phyloP scores from a whole-genome alignment of 2,113 vertebrate genomes.

The Aspidoscelis tigris region DNA sequence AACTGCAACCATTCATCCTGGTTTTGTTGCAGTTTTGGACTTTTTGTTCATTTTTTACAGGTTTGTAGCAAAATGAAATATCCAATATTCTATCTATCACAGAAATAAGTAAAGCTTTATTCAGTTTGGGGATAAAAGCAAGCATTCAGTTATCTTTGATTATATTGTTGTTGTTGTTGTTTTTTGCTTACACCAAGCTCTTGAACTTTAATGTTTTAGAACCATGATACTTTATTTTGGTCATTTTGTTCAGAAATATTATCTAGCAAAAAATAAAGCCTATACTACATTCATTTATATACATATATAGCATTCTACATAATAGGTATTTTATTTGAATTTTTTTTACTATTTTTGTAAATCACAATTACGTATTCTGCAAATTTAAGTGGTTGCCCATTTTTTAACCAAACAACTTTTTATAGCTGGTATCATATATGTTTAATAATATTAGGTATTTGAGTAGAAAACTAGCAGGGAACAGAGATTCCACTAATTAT shows the following conservation, averaged over 20 bases:
- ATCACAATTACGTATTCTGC: too few species aligned
- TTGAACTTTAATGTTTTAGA: neutral
- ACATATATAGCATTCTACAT: too few species aligned
- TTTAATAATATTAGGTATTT: too few species aligned
- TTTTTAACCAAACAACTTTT: too few species aligned
- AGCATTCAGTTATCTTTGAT: neutral
- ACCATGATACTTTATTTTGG: neutral
- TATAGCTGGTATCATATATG: too few species aligned
- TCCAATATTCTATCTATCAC: neutral
- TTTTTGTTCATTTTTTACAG: conserved; percentile 13
- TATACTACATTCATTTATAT: too few species aligned
- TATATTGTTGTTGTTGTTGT: neutral
- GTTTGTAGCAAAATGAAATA: conserved; percentile 17
- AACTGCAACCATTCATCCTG: conserved; percentile 49
- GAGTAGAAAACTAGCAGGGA: too few species aligned
- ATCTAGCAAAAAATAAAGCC: too few species aligned
- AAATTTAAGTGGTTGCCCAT: too few species aligned
- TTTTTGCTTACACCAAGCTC: neutral
- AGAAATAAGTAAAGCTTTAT: neutral
- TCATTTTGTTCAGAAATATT: neutral
- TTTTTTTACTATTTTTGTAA: too few species aligned
- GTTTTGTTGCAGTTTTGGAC: conserved; percentile 22
- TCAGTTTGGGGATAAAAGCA: neutral
- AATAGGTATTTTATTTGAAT: too few species aligned
- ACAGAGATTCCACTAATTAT: too few species aligned